These are phyloP conservation scores for Drosophila anomelani DNA, from an alignment of 2,888 invertebrate genomes.

Conservation along the genomic window DNA sequence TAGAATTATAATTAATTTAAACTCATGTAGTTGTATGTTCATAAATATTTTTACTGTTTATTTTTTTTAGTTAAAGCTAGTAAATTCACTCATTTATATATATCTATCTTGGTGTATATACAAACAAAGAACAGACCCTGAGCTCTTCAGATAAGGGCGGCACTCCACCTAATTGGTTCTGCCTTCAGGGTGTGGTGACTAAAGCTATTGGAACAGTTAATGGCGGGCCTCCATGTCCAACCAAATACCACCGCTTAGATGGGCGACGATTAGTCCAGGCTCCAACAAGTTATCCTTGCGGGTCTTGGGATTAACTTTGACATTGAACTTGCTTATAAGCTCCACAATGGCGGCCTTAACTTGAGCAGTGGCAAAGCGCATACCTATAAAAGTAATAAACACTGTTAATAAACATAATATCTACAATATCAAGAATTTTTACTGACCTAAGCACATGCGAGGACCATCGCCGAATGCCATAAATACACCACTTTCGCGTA, in stretches of 20 bases:
- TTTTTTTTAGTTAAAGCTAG: neutral
- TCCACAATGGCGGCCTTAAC: conserved; percentile 80
- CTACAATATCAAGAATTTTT: neutral
- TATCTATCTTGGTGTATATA: neutral
- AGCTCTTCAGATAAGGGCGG: neutral
- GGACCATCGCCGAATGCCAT: conserved; percentile 83
- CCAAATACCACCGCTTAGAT: conserved; percentile 1
- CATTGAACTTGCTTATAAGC: conserved; percentile 79
- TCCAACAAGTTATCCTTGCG: conserved; percentile 77
- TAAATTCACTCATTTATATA: neutral
- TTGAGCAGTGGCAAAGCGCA: conserved; percentile 82
- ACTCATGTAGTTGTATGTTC: neutral
- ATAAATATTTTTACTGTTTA: neutral
- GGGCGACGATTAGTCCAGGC: conserved; percentile 21
- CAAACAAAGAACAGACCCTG: neutral
- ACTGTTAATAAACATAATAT: neutral
- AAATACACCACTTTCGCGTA: conserved; percentile 76
- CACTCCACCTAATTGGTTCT: neutral
- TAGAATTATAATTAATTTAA: neutral
- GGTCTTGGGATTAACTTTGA: conserved; percentile 79
- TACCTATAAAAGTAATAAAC: conserved; percentile 67
- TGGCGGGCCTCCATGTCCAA: neutral
- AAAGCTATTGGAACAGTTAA: neutral
- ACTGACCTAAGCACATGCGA: conserved; percentile 78
- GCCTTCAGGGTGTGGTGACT: conserved; percentile 1